These are phyloP conservation scores for Chorisops tibialis DNA, from an alignment of 2,888 invertebrate species.

Conservation along the genomic window DNA sequence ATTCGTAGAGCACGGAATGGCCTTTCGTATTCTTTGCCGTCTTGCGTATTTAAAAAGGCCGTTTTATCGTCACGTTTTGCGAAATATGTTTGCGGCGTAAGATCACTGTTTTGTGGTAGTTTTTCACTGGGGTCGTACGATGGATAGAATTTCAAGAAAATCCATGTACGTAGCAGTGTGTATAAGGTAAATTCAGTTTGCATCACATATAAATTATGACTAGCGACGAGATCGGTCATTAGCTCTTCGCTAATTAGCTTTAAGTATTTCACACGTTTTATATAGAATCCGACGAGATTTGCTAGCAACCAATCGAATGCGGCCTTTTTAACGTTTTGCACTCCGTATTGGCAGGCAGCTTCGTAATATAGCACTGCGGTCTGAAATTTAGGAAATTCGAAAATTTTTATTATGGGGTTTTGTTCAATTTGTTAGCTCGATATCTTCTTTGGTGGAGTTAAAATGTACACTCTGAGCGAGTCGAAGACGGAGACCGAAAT, in stretches of 20 bases:
- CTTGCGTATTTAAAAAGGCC: slow-evolving; percentile 59
- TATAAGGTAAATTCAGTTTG: slow-evolving; percentile 78
- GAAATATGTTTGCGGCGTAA: slow-evolving; percentile 44
- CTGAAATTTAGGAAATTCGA: slow-evolving; percentile 44
- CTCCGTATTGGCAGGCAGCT: slow-evolving; percentile 66
- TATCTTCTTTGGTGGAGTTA: no score
- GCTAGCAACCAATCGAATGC: slow-evolving; percentile 68
- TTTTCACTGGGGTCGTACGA: slow-evolving; percentile 48
- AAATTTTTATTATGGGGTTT: not conserved
- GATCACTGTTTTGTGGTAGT: slow-evolving; percentile 24
- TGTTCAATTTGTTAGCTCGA: not conserved
- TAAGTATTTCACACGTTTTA: slow-evolving; percentile 57
- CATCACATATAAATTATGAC: slow-evolving; percentile 67
- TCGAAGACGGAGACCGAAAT: no score
- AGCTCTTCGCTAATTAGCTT: slow-evolving; percentile 63
- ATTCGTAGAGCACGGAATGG: slow-evolving; percentile 65
- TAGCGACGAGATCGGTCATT: slow-evolving; percentile 62
- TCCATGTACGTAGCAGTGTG: slow-evolving; percentile 67
- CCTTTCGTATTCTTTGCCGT: slow-evolving; percentile 59
- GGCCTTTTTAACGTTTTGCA: slow-evolving; percentile 59
- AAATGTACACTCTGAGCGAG: no score
- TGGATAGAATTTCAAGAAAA: slow-evolving; percentile 57
- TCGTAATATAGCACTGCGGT: slow-evolving; percentile 68
- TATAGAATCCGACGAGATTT: slow-evolving; percentile 63
- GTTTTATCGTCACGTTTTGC: slow-evolving; percentile 46